Percentiles rank a stretch among this genome's conserved stretches.
Evolutionary conservation across 1,140 invertebrate genomes (phyloP).

Genomic region (Phthorimaea operculella): DNA sequence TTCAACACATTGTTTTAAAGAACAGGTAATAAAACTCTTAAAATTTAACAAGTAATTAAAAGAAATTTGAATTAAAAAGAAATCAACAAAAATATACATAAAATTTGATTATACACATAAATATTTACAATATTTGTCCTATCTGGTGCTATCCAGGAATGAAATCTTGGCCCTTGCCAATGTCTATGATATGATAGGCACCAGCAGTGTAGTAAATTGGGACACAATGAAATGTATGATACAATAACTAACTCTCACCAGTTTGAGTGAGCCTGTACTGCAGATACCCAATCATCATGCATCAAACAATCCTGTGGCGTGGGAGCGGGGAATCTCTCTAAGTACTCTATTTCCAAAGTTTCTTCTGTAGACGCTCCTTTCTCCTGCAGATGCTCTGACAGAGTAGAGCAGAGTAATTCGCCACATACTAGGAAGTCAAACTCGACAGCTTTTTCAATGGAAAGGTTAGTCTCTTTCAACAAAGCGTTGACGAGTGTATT

Average conservation of each 20-base stretch:
- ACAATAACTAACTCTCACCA: constrained; percentile 69
- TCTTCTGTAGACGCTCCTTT: constrained; percentile 78
- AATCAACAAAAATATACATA: no score
- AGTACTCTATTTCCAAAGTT: constrained; percentile 89
- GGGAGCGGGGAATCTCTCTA: constrained; percentile 88
- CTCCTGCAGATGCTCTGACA: constrained; percentile 78
- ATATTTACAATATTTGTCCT: no score
- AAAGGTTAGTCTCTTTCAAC: constrained; percentile 72
- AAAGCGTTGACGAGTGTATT: constrained; percentile 86
- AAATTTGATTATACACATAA: no score
- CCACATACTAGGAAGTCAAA: constrained; percentile 91
- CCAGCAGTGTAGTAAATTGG: no score
- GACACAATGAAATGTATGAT: constrained; percentile 1
- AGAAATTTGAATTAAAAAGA: no score
- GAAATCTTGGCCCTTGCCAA: no score
- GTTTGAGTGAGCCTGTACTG: constrained; percentile 78
- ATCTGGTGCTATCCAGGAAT: no score
- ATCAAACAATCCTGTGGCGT: constrained; percentile 89
- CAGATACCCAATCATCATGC: constrained; percentile 96
- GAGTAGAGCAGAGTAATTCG: constrained; percentile 78
- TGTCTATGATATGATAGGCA: no score
- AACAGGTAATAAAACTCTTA: no score
- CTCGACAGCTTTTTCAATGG: constrained; percentile 70
- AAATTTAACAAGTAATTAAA: no score
- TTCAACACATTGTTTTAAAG: no score